Evolutionary conservation across 2,888 invertebrate species (phyloP).

Genomic region (Cosmopolites sordidus): DNA sequence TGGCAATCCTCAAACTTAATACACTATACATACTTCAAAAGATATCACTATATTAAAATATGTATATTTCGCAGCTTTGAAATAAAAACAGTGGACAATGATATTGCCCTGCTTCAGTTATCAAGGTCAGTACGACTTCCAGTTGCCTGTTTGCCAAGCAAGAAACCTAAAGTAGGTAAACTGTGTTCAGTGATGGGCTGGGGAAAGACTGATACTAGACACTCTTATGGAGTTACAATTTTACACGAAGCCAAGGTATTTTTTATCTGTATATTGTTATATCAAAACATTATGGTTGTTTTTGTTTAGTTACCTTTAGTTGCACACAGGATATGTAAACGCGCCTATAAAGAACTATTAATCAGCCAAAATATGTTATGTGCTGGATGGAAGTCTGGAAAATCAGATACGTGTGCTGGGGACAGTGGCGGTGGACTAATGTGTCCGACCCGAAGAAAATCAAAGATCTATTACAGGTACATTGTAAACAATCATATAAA

Average conservation of each 20-base stretch:
- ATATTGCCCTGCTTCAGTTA: conserved; percentile 78
- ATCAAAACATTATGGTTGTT: not conserved
- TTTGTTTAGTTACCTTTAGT: conserved; percentile 75
- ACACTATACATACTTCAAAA: no score
- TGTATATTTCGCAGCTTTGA: conserved; percentile 58
- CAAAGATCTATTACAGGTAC: conserved; percentile 23
- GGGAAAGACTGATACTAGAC: conserved; percentile 77
- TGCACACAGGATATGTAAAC: conserved; percentile 68
- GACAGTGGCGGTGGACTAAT: conserved; percentile 74
- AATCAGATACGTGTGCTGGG: conserved; percentile 87
- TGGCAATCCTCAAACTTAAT: no score
- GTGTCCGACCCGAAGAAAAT: conserved; percentile 52
- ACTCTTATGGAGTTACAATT: conserved; percentile 75
- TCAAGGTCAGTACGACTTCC: conserved; percentile 46
- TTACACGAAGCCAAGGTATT: conserved; percentile 80
- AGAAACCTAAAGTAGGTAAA: conserved; percentile 61
- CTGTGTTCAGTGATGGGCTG: conserved; percentile 87
- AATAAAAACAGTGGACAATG: conserved; percentile 85
- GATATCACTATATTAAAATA: no score
- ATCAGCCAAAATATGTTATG: conserved; percentile 92
- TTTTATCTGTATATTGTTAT: not conserved
- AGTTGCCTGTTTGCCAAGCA: conserved; percentile 72
- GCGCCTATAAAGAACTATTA: conserved; percentile 78
- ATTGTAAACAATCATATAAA: no score
- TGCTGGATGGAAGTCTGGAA: conserved; percentile 78